A percentile compares a stretch with the other conserved stretches of the same genome.
Evolutionary conservation across 2,113 vertebrate species (phyloP).

Genomic region (Clinocottus analis): DNA sequence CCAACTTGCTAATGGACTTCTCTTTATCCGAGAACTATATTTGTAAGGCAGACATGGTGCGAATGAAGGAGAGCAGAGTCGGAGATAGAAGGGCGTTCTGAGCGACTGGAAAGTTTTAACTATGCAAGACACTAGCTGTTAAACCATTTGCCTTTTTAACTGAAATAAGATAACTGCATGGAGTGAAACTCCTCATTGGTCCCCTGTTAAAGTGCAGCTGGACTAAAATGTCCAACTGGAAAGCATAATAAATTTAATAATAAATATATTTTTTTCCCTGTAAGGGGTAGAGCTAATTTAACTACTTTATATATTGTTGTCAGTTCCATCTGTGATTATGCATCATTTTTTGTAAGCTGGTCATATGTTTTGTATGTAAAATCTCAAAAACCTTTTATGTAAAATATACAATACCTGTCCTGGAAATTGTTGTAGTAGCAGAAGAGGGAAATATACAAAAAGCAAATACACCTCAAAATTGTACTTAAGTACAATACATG

Average conservation of each 20-base stretch:
- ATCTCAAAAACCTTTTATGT: not conserved
- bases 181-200: not conserved
- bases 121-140: conserved; percentile 40
- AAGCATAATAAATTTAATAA: no score
- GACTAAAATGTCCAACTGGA: no score
- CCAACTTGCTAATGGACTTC: conserved; percentile 82
- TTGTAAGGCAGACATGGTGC: conserved; percentile 77
- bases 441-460: not conserved
- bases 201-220: not conserved
- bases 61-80: conserved; percentile 79
- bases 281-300: not conserved
- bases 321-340: not conserved
- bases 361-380: not conserved
- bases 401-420: not conserved
- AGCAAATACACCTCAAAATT: not conserved
- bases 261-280: no score
- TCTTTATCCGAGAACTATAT: conserved; percentile 84
- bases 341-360: not conserved
- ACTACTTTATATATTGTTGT: not conserved
- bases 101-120: conserved; percentile 52
- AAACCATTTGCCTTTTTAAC: conserved; percentile 1
- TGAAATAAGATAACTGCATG: conserved; percentile 8
- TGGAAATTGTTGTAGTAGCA: not conserved
- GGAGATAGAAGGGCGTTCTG: conserved; percentile 48
- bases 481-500: not conserved